Conservation (phyloP, 2,797 vertebrate species). For the Silurus aristotelis region DNA sequence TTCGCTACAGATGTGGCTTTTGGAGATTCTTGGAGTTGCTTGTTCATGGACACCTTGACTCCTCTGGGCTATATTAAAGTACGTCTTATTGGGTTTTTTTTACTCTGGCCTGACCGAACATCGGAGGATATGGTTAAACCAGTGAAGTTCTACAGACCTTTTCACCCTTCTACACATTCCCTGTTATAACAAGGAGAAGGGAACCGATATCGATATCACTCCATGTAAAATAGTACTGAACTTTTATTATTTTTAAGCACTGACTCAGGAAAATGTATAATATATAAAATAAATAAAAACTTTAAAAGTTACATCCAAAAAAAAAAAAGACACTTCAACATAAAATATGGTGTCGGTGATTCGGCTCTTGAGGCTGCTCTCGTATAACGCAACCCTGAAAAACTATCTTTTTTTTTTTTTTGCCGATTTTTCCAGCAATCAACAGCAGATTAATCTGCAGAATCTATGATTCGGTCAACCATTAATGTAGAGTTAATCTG, state of each 20-base stretch:
- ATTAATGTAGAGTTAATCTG: neutral
- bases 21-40: constrained; percentile 87
- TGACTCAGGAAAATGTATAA: too few relatives aligned
- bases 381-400: too few relatives aligned
- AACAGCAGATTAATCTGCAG: too few relatives aligned
- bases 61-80: constrained; percentile 87
- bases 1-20: constrained; percentile 85
- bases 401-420: too few relatives aligned
- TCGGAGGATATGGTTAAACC: too few relatives aligned
- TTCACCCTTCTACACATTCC: neutral
- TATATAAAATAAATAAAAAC: too few relatives aligned
- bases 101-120: neutral
- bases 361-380: neutral
- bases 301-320: neutral
- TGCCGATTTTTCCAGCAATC: too few relatives aligned
- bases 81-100: constrained; percentile 11
- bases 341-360: neutral
- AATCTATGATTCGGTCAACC: too few relatives aligned
- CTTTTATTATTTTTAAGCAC: too few relatives aligned
- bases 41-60: constrained; percentile 83
- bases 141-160: too few relatives aligned
- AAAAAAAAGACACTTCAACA: neutral
- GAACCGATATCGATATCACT: too few relatives aligned
- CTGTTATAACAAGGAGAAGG: neutral
- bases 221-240: too few relatives aligned